These are phyloP conservation scores for Bergia sp. DNA, from an alignment of 92 coral and sea anemone genomes.

Conservation along the genomic window DNA sequence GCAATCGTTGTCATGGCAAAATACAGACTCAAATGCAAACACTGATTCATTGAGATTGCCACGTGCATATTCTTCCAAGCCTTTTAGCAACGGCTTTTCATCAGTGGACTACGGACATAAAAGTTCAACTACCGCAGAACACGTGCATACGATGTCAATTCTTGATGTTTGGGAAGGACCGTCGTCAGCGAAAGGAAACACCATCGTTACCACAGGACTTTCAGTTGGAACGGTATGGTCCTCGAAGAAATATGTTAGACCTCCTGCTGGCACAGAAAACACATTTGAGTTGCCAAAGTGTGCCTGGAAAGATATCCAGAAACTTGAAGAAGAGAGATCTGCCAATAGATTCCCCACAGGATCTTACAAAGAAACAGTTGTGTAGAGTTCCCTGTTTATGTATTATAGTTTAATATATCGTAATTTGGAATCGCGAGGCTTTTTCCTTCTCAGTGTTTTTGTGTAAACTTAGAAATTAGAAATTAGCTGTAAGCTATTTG, in stretches of 20 bases:
- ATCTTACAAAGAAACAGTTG: constrained; percentile 11
- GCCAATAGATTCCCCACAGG: background rate
- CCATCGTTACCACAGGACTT: background rate
- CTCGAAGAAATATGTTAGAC: background rate
- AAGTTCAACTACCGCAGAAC: background rate
- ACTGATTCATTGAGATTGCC: background rate
- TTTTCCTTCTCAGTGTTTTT: no score
- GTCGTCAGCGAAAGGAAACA: background rate
- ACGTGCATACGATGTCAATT: background rate
- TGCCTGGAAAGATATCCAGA: background rate
- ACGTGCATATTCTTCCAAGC: background rate
- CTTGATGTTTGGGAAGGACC: background rate
- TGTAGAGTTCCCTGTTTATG: background rate
- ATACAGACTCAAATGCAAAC: background rate
- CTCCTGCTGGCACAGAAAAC: background rate
- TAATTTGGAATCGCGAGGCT: no score
- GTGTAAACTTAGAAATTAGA: no score
- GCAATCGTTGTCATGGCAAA: background rate
- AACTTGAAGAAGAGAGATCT: background rate
- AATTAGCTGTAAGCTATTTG: no score
- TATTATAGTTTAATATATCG: no score
- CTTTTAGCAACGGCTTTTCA: background rate
- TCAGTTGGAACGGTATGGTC: background rate
- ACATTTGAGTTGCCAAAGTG: background rate
- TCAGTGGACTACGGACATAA: background rate